phyloP scores from a whole-genome alignment of 2,113 vertebrate species.

The Falcunculus frontatus region DNA sequence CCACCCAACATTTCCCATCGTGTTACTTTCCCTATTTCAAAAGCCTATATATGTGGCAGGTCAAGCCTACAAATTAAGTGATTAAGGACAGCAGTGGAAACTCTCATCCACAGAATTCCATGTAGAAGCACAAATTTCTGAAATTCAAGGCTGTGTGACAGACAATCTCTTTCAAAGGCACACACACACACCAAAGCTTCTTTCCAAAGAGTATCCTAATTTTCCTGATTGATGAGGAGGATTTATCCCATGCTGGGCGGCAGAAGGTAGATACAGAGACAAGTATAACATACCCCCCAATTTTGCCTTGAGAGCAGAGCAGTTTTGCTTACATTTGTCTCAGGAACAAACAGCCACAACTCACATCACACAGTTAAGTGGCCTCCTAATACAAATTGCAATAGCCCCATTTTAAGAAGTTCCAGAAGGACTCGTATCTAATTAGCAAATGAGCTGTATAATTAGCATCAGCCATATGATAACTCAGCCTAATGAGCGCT shows the following conservation, averaged over 20 bases:
- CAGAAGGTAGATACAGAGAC: neutral
- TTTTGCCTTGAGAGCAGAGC: neutral
- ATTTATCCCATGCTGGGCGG: neutral
- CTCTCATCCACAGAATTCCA: neutral
- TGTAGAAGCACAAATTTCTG: neutral
- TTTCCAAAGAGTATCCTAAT: neutral
- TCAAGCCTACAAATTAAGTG: neutral
- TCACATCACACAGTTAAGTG: neutral
- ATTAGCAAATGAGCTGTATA: neutral
- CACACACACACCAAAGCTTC: neutral
- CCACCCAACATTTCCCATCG: neutral
- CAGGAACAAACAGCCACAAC: neutral
- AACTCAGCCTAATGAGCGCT: neutral
- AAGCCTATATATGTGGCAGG: accelerated
- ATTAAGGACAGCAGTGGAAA: neutral
- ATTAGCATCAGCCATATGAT: neutral
- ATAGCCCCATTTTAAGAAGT: neutral
- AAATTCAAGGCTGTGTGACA: neutral
- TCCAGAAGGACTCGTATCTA: neutral
- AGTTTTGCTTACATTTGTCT: neutral
- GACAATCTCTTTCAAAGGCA: neutral
- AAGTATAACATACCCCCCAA: neutral
- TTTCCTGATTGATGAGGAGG: neutral
- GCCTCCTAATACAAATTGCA: neutral
- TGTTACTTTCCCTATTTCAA: neutral